Percentiles rank a stretch among this genome's conserved stretches.
phyloP scores from a whole-genome alignment of 2,888 invertebrate genomes.

The Diogma glabrata region DNA sequence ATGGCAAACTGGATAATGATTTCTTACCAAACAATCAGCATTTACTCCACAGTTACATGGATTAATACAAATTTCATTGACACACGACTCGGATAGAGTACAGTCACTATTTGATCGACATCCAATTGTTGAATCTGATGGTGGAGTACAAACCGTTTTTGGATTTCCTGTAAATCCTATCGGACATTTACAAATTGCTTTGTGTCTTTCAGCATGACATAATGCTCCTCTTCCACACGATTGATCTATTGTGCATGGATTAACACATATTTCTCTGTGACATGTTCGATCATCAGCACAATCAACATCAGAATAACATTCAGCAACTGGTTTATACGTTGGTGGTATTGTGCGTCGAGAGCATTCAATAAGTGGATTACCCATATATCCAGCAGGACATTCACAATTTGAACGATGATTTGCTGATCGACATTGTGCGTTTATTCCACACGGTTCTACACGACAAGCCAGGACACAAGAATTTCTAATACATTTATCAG shows the following conservation, averaged over 20 bases:
- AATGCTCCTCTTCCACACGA: conserved; percentile 71
- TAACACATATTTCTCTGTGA: conserved; percentile 61
- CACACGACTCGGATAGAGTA: conserved; percentile 68
- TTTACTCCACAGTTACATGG: conserved; percentile 79
- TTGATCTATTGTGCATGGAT: conserved; percentile 57
- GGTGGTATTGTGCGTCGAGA: conserved; percentile 33
- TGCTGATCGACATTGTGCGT: conserved; percentile 65
- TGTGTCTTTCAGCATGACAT: conserved; percentile 66
- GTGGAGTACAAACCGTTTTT: conserved; percentile 58
- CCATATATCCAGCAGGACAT: conserved; percentile 65
- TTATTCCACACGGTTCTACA: conserved; percentile 66
- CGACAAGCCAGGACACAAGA: conserved; percentile 69
- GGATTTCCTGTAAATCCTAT: conserved; percentile 64
- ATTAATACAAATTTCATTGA: conserved; percentile 65
- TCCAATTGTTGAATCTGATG: conserved; percentile 51
- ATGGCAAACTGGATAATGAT: conserved; percentile 77
- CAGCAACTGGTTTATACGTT: conserved; percentile 38
- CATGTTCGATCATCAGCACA: conserved; percentile 66
- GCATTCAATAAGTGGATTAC: conserved; percentile 71
- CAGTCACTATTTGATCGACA: conserved; percentile 74
- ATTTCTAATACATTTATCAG: conserved; percentile 64
- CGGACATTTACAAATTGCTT: conserved; percentile 71
- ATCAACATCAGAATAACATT: conserved; percentile 68
- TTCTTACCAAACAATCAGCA: conserved; percentile 67
- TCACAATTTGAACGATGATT: conserved; percentile 67